phyloP scores from a whole-genome alignment of 2,888 invertebrate species.

The Heterodera filipjevi region DNA sequence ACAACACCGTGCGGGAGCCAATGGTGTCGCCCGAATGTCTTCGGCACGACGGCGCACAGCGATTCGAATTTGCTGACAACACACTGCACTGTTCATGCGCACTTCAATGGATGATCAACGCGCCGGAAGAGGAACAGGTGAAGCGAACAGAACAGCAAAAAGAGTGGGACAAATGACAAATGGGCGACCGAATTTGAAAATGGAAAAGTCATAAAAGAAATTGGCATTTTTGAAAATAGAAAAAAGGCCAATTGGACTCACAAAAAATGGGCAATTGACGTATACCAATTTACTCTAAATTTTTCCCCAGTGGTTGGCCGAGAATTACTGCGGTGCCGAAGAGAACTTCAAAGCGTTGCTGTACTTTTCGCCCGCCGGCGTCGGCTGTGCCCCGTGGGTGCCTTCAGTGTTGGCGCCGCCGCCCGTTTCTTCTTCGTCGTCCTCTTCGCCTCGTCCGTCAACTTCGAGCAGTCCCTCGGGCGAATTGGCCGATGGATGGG shows the following conservation, averaged over 20 bases:
- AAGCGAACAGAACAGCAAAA: neutral
- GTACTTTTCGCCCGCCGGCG: slow-evolving; percentile 43
- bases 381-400: slow-evolving; percentile 23
- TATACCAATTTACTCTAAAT: too few species aligned
- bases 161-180: too few species aligned
- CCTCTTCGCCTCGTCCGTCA: neutral
- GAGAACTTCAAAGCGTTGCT: slow-evolving; percentile 46
- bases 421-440: neutral
- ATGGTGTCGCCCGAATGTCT: slow-evolving; percentile 45
- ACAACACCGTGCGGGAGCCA: slow-evolving; percentile 39
- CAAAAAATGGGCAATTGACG: too few species aligned
- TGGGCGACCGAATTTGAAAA: too few species aligned
- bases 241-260: too few species aligned
- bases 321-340: slow-evolving; percentile 48
- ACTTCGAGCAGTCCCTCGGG: neutral
- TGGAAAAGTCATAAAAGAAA: too few species aligned
- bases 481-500: neutral
- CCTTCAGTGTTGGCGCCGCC: neutral
- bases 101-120: slow-evolving; percentile 41
- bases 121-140: slow-evolving; percentile 24
- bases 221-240: neutral
- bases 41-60: slow-evolving; percentile 40
- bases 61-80: slow-evolving; percentile 47
- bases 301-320: slow-evolving; percentile 35
- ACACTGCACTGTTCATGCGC: slow-evolving; percentile 45